A percentile compares a stretch with the other conserved stretches of the same genome.
These are phyloP conservation scores for Phthorimaea operculella DNA, from an alignment of 1,140 invertebrate genomes.

Conservation along the genomic window DNA sequence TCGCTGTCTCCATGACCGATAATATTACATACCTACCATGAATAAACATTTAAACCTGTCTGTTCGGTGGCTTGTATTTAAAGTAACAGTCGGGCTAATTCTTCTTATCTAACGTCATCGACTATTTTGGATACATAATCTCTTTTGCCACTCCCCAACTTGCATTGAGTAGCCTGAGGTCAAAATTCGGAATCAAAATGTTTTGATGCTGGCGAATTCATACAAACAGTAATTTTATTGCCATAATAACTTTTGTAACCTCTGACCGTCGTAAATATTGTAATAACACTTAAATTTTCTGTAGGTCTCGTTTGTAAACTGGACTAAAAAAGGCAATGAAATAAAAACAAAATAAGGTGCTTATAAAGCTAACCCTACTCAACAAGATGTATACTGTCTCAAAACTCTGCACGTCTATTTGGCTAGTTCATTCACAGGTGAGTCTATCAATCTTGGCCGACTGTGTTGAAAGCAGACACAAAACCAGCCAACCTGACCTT, in stretches of 20 bases:
- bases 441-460: conserved; percentile 47
- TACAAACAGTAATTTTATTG: too few relatives aligned
- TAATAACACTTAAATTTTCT: too few relatives aligned
- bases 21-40: background rate
- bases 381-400: background rate
- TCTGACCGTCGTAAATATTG: too few relatives aligned
- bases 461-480: background rate
- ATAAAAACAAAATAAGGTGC: too few relatives aligned
- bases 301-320: too few relatives aligned
- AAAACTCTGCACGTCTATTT: conserved; percentile 26
- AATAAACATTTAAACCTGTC: background rate
- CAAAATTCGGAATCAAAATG: too few relatives aligned
- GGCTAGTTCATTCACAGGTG: conserved; percentile 44
- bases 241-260: too few relatives aligned
- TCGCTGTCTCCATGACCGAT: background rate
- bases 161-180: too few relatives aligned
- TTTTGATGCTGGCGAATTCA: too few relatives aligned
- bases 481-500: background rate
- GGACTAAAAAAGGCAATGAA: too few relatives aligned
- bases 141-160: background rate
- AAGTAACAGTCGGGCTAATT: background rate
- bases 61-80: background rate
- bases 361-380: background rate
- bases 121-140: background rate
- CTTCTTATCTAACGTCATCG: background rate